Evolutionary conservation across 2,113 vertebrate species (phyloP).

Genomic region (Stegastes partitus): DNA sequence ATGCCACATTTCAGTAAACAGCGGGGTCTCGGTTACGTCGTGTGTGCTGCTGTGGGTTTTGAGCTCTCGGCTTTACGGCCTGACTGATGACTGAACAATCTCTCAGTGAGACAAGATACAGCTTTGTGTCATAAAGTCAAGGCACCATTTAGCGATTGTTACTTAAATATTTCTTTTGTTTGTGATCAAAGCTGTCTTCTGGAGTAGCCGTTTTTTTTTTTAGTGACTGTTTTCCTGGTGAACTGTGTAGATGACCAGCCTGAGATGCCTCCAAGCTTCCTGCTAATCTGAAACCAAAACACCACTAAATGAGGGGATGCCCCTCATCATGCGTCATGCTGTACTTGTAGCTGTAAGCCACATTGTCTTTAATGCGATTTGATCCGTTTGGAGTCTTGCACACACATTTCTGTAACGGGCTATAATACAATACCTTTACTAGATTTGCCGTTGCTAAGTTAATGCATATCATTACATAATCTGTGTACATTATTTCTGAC

Average conservation of each 20-base stretch:
- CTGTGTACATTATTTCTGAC: neutral
- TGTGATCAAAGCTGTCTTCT: neutral
- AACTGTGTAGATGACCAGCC: neutral
- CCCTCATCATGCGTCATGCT: slow-evolving; percentile 21
- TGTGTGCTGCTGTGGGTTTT: neutral
- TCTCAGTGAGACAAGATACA: too few relatives aligned
- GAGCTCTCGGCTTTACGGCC: slow-evolving; percentile 6
- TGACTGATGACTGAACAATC: too few relatives aligned
- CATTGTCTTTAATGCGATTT: slow-evolving; percentile 49
- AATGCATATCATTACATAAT: neutral
- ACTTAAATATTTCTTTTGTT: neutral
- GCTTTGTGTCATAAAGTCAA: neutral
- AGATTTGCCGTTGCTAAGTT: slow-evolving; percentile 9
- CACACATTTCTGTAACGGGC: slow-evolving; percentile 17
- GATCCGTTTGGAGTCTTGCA: slow-evolving; percentile 34
- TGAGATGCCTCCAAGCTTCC: slow-evolving; percentile 3
- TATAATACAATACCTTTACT: neutral
- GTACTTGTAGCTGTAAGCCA: slow-evolving; percentile 21
- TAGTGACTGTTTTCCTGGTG: neutral
- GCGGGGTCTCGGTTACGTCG: neutral
- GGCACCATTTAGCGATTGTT: neutral
- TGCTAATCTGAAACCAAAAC: slow-evolving; percentile 9
- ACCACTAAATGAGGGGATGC: slow-evolving; percentile 23
- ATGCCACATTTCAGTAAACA: slow-evolving; percentile 21
- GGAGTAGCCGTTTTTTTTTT: neutral